Percentiles rank a stretch among this genome's conserved stretches.
These are phyloP conservation scores for Helleia helle DNA, from an alignment of 2,888 invertebrate species.

Conservation along the genomic window DNA sequence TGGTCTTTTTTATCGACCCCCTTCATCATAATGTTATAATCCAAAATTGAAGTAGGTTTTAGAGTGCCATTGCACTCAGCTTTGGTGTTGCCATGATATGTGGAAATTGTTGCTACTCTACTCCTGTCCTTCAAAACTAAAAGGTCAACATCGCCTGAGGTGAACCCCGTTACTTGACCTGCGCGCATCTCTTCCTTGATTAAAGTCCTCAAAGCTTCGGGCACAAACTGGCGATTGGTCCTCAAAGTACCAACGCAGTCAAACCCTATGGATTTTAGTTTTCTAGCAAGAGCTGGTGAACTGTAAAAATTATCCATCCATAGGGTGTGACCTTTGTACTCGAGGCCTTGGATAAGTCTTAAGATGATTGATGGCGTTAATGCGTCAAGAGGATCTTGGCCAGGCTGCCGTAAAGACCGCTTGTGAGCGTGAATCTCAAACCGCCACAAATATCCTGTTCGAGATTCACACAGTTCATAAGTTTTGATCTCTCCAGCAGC, in stretches of 20 bases:
- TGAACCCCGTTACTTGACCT: constrained; percentile 15
- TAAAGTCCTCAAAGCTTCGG: constrained; percentile 10
- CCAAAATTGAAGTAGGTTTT: constrained; percentile 12
- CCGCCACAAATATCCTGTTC: no score
- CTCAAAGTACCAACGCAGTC: constrained; percentile 25
- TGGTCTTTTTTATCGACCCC: constrained; percentile 18
- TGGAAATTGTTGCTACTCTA: constrained; percentile 15
- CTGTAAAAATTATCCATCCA: constrained; percentile 16
- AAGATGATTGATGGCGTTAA: no score
- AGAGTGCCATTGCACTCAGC: constrained; percentile 6
- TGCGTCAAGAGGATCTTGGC: no score
- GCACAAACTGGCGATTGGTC: constrained; percentile 20
- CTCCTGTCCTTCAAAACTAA: constrained; percentile 29
- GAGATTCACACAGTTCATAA: no score
- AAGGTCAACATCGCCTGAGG: constrained; percentile 21
- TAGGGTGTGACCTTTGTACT: constrained; percentile 4
- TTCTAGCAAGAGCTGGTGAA: constrained; percentile 22
- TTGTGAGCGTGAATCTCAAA: not conserved
- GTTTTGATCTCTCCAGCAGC: no score
- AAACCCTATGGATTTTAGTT: constrained; percentile 21
- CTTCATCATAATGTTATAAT: constrained; percentile 17
- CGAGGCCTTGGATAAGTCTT: constrained; percentile 2
- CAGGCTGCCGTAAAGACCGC: no score
- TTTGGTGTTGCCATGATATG: constrained; percentile 10
- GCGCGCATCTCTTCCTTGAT: constrained; percentile 13